Evolutionary conservation across 2,113 vertebrate species (phyloP).

Genomic region (Mastomys natalensis): DNA sequence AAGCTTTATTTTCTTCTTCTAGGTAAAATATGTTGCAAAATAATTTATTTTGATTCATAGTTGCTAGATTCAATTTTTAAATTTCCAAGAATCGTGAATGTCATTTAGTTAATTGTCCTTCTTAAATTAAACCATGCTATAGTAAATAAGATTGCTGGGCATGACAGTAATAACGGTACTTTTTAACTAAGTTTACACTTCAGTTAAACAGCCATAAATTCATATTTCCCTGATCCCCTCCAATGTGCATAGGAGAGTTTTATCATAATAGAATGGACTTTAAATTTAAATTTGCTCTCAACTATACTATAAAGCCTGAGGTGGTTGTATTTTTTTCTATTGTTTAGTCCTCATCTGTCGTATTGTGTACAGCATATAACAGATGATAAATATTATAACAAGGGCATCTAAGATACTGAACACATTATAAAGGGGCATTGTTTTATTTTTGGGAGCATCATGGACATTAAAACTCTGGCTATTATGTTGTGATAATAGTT

Average conservation of each 20-base stretch:
- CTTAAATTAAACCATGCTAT: not conserved
- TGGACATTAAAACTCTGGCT: conserved; percentile 73
- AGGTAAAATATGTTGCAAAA: not conserved
- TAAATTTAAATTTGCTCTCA: conserved; percentile 43
- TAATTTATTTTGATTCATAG: not conserved
- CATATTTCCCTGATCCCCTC: not conserved
- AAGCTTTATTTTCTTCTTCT: not conserved
- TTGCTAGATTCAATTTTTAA: not conserved
- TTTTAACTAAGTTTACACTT: too few species aligned
- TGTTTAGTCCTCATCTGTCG: not conserved
- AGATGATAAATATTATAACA: conserved; percentile 68
- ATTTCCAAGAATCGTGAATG: conserved; percentile 27
- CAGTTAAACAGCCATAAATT: not conserved
- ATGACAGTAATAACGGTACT: too few species aligned
- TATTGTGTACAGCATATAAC: conserved; percentile 41
- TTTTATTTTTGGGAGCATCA: conserved; percentile 74
- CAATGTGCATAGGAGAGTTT: not conserved
- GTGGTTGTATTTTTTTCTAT: not conserved
- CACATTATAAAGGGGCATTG: conserved; percentile 57
- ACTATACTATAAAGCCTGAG: conserved; percentile 15
- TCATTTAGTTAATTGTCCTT: not conserved
- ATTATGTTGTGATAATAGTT: conserved; percentile 69
- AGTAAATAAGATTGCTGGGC: too few species aligned
- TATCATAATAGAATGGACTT: conserved; percentile 28
- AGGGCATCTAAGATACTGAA: conserved; percentile 24